Evolutionary conservation across 1,140 invertebrate species (phyloP).

Genomic region (Plectrocnemia conspersa): DNA sequence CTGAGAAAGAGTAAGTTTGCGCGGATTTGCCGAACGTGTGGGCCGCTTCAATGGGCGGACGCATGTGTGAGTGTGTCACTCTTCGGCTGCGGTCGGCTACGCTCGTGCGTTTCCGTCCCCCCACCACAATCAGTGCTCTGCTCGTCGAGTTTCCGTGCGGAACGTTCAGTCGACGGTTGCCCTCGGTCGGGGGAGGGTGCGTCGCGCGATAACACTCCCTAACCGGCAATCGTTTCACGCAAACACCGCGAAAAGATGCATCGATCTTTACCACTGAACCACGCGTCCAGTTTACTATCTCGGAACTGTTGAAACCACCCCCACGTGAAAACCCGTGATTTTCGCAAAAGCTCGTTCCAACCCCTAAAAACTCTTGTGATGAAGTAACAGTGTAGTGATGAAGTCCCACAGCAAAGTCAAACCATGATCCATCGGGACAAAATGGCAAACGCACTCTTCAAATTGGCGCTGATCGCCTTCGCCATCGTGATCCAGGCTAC

Average conservation of each 20-base stretch:
- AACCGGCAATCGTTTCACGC: neutral
- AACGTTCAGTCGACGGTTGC: slow-evolving; percentile 29
- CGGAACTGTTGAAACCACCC: too few relatives aligned
- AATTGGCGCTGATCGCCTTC: slow-evolving; percentile 17
- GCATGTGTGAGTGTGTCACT: slow-evolving; percentile 6
- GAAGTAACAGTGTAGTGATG: neutral
- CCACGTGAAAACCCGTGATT: too few relatives aligned
- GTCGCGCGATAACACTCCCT: too few relatives aligned
- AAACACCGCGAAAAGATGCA: neutral
- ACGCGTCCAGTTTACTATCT: neutral
- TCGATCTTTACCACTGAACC: slow-evolving; percentile 2
- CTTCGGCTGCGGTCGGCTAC: slow-evolving; percentile 9
- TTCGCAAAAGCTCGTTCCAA: neutral
- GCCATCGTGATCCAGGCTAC: slow-evolving; percentile 32
- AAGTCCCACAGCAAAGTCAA: neutral
- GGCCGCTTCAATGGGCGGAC: neutral
- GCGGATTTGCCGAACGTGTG: neutral
- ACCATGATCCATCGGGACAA: slow-evolving; percentile 25
- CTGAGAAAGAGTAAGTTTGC: too few relatives aligned
- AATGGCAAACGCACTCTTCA: slow-evolving; percentile 40
- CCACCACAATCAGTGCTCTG: slow-evolving; percentile 13
- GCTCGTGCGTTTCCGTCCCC: slow-evolving; percentile 13
- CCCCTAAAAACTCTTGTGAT: neutral
- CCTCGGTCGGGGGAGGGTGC: slow-evolving; percentile 7
- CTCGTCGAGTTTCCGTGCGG: slow-evolving; percentile 24